Evolutionary conservation across 2,888 invertebrate species (phyloP), one percentile per base, ranked within the genome.

Genomic region (Caenorhabditis wallacei): DNA sequence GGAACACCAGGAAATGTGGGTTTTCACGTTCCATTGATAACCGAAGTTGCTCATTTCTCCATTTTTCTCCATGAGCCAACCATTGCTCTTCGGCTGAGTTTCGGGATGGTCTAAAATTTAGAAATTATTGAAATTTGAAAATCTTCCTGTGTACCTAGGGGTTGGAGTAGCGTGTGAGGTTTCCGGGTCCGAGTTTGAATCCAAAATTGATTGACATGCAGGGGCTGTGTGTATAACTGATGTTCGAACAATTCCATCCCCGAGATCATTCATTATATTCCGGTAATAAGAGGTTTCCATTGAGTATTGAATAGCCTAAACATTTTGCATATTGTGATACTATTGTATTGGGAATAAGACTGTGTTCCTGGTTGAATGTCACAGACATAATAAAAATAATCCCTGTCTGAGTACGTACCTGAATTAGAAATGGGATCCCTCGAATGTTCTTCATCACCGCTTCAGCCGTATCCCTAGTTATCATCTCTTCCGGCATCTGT

Each of bases 221-320:
- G 90, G 90, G 10, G 90, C 90, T 1, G 90, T 90, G 79, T 90
- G 90, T 20, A 90, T 90, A 1, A 90, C 90, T 3, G 90, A 90
- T n/a, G 88, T 90, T 18, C 88, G 71, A 3, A 90, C 87, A 16
- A 86, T 82, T 54, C 87, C 86, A 35, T 89, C 89, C 5, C 89
- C 90, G 35, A 88, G 68, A 53, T 91, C 90, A 24, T 87, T 85
- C 88, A 90, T 84, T 11, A 89, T 78, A 46, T 89, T 86, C 2
- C 87, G 84, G 63, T 85, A 87, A 64, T 89, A 88, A 2, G 87
- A 83, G 5, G 89, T 84, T 64, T 90, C 90, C 89, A 90, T 87
- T 2, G 88, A 89, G 70, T 90, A 90, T 76, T 90, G 90, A 20
- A 90, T 90, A 0, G 90, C 90, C 89, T 89, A 69, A 46, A 86